A percentile compares a stretch with the other conserved stretches of the same genome.
Evolutionary conservation across 1,140 invertebrate genomes (phyloP).

Genomic region (Tachypleus tridentatus): DNA sequence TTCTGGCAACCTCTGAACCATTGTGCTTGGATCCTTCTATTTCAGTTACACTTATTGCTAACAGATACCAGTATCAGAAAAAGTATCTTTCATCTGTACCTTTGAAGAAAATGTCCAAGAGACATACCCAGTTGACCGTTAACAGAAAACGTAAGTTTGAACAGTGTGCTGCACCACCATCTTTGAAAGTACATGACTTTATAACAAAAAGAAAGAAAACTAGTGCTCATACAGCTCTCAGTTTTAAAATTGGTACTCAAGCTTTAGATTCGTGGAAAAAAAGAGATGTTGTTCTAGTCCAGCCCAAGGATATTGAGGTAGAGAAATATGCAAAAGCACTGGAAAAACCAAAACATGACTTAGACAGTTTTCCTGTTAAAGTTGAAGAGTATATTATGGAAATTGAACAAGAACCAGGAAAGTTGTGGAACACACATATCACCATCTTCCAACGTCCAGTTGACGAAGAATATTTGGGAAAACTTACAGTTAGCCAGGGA

Average conservation of each 20-base stretch:
- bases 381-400: conserved; percentile 82
- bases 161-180: conserved; percentile 61
- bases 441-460: conserved; percentile 70
- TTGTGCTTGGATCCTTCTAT: conserved; percentile 77
- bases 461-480: conserved; percentile 74
- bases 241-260: conserved; percentile 10
- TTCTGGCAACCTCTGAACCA: conserved; percentile 67
- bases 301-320: conserved; percentile 25
- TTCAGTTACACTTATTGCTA: conserved; percentile 55
- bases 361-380: conserved; percentile 37
- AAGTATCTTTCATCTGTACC: conserved; percentile 58
- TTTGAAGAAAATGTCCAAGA: conserved; percentile 44
- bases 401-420: conserved; percentile 42
- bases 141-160: conserved; percentile 79
- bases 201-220: conserved; percentile 30
- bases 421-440: conserved; percentile 47
- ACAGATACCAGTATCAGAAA: conserved; percentile 56
- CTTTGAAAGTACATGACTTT: conserved; percentile 58
- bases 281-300: background rate
- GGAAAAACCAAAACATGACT: conserved; percentile 50
- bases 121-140: conserved; percentile 39
- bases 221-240: too few relatives aligned
- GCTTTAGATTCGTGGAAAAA: conserved; percentile 1
- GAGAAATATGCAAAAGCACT: conserved; percentile 41
- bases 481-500: conserved; percentile 39